Percentiles rank a stretch among this genome's conserved stretches.
Evolutionary conservation across 2,888 invertebrate genomes (phyloP).

Genomic region (Platypus cylindrus): DNA sequence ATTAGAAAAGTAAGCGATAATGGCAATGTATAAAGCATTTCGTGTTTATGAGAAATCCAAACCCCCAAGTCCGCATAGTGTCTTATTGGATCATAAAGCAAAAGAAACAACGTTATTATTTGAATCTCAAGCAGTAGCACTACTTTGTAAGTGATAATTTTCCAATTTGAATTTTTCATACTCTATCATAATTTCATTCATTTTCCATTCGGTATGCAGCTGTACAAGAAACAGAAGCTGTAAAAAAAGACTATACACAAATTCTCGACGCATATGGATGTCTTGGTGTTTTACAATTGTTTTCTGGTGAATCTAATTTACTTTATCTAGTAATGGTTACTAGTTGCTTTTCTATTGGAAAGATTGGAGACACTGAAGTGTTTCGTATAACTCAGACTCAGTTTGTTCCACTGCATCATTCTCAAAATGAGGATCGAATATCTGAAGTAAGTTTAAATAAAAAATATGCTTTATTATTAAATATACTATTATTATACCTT

Average conservation of each 20-base stretch:
- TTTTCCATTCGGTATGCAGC: no score
- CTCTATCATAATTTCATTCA: no score
- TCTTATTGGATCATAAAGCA: constrained; percentile 79
- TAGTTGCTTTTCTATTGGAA: constrained; percentile 93
- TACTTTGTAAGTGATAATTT: constrained; percentile 48
- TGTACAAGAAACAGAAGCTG: constrained; percentile 75
- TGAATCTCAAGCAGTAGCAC: constrained; percentile 85
- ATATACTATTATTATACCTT: neutral
- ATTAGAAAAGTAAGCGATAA: constrained; percentile 27
- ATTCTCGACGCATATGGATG: constrained; percentile 92
- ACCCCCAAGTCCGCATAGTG: constrained; percentile 77
- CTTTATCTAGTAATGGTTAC: constrained; percentile 87
- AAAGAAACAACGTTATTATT: constrained; percentile 79
- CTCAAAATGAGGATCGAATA: constrained; percentile 47
- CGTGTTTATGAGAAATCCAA: constrained; percentile 80
- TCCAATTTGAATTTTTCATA: constrained; percentile 3
- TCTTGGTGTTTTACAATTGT: constrained; percentile 82
- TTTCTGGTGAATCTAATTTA: constrained; percentile 71
- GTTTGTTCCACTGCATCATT: constrained; percentile 76
- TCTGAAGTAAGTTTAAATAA: constrained; percentile 36
- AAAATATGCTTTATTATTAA: neutral
- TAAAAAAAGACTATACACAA: constrained; percentile 82
- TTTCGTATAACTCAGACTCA: constrained; percentile 89
- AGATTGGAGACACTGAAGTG: constrained; percentile 88
- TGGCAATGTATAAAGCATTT: constrained; percentile 93